Evolutionary conservation across 1,140 invertebrate genomes (phyloP).

Genomic region (Ladona fulva): DNA sequence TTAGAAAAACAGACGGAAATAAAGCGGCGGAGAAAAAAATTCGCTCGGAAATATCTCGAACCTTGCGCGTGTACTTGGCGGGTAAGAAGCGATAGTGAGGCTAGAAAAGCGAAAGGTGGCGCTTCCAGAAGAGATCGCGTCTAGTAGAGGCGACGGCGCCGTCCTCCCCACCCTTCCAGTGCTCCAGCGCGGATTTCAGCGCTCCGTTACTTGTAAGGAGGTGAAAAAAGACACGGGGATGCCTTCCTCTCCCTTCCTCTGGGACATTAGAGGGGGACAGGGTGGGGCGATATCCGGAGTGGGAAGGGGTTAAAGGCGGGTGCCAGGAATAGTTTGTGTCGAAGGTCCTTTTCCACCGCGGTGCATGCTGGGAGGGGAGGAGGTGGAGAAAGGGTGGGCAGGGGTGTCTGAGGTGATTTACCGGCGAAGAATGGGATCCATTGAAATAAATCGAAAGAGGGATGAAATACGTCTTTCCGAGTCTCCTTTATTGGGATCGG

Average conservation of each 20-base stretch:
- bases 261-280: constrained; percentile 11
- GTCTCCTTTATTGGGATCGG: too few species aligned
- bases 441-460: too few species aligned
- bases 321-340: constrained; percentile 27
- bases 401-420: not conserved
- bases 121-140: too few species aligned
- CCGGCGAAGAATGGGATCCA: not conserved
- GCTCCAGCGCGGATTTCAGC: constrained; percentile 21
- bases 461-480: too few species aligned
- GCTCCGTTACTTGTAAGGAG: constrained; percentile 39
- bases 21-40: too few species aligned
- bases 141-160: not conserved
- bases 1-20: too few species aligned
- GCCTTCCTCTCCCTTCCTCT: not conserved
- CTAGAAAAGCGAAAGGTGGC: too few species aligned
- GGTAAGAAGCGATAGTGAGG: too few species aligned
- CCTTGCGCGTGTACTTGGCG: too few species aligned
- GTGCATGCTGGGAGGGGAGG: not conserved
- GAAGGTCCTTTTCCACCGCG: too few species aligned
- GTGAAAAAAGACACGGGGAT: constrained; percentile 25
- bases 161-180: constrained; percentile 28
- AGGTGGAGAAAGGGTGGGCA: not conserved
- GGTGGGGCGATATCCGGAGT: constrained; percentile 18
- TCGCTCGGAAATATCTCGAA: too few species aligned
- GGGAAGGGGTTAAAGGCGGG: constrained; percentile 25